A percentile compares a stretch with the other conserved stretches of the same genome.
Conservation (phyloP, 1,140 invertebrate species). For the Tachypleus tridentatus region DNA sequence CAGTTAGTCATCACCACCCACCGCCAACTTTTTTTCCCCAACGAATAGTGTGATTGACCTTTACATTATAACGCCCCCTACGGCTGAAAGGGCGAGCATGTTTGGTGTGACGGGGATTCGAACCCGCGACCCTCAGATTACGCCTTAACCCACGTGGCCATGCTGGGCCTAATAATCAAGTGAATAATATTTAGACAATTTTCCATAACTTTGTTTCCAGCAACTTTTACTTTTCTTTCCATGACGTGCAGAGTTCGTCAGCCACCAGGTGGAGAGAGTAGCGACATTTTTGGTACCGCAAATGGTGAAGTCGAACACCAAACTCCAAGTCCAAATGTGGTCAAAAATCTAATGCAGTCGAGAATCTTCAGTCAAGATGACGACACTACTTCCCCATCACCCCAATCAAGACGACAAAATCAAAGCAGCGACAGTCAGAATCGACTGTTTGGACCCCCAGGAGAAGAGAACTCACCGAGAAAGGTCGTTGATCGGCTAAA, state of each 20-base stretch:
- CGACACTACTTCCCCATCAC: slow-evolving; percentile 3
- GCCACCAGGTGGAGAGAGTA: slow-evolving; percentile 51
- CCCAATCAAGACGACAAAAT: background rate
- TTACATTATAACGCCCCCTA: no score
- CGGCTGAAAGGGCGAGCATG: no score
- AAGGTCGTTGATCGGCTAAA: slow-evolving; percentile 19
- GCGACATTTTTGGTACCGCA: slow-evolving; percentile 45
- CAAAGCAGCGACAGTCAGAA: slow-evolving; percentile 4
- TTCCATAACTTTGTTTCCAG: no score
- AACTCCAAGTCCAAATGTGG: slow-evolving; percentile 1
- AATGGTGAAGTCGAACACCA: slow-evolving; percentile 23
- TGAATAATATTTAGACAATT: no score
- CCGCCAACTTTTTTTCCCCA: no score
- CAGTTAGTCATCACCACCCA: no score
- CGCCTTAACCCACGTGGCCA: no score
- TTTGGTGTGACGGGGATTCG: no score
- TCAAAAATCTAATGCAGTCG: slow-evolving; percentile 16
- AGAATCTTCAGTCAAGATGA: slow-evolving; percentile 9
- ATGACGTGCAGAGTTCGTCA: slow-evolving; percentile 42
- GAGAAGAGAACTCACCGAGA: slow-evolving; percentile 12
- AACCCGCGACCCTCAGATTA: no score
- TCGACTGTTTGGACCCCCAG: slow-evolving; percentile 13
- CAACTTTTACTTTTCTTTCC: no score
- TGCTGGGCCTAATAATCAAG: no score
- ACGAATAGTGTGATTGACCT: no score